Base-by-base conservation (phyloP, 1,140 invertebrate species). In the Nomia melanderi region DNA sequence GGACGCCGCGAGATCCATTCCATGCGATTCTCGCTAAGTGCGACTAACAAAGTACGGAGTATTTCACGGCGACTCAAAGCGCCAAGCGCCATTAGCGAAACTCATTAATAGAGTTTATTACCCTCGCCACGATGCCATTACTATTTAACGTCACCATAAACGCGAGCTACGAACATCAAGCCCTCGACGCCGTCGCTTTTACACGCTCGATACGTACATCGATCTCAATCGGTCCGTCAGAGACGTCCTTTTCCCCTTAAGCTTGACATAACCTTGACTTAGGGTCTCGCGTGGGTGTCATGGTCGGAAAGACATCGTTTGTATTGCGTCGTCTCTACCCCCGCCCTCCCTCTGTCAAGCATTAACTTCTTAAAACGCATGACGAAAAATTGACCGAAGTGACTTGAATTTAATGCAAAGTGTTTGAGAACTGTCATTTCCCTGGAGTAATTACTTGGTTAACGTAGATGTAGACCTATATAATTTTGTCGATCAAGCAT, bases 261-360 rank as follows among this genome's bases (percentile, higher is more conserved):
- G 62, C 54, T 79, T 77, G 81, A 76, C 71, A 56, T 50, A 63
- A 44, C 81, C 81, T 77, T 84, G 77, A 72, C 77, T 79, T n/a
- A 17, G 1, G 25, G 62, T n/a, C 17, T 60, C 14, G 72, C 20
- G 47, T 50, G 47, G 17, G 47, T n/a, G 47, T 50, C 7, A 14
- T 20, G 41, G 1, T 17, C 14, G 14, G 41, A 12, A 2, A 44
- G 14, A 17, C 14, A 3, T 20, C 20, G 47, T 50, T 41, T 1
- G 33, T 20, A 23, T 9, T 17, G n/a, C 6, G 20, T 50, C 6
- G 5, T n/a, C 47, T n/a, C n/a, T n/a, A n/a, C n/a, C n/a, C n/a
- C n/a, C n/a, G n/a, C n/a, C 3, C 5, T 50, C n/a, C 20, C 20
- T 50, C 20, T n/a, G 20, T 50, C 20, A 7, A 50, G 20, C 17